These are phyloP conservation scores for Subanguina moxae DNA, from an alignment of 1,140 invertebrate species.

Conservation along the genomic window DNA sequence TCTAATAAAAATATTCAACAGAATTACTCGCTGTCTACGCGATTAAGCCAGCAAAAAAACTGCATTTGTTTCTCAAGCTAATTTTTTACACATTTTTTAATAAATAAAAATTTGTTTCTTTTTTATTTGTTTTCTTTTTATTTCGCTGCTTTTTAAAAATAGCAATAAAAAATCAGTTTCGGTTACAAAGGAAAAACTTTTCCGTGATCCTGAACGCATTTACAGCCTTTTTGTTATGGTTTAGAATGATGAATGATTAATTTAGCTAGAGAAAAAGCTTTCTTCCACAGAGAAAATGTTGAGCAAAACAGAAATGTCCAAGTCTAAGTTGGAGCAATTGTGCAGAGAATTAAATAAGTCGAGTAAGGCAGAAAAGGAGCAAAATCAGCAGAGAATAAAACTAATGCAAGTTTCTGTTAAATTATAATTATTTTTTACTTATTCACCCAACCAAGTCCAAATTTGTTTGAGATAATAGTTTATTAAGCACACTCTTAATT, in stretches of 20 bases:
- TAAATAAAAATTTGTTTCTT: too few species aligned
- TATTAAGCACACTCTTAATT: not conserved
- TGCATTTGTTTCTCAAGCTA: too few species aligned
- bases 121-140: not conserved
- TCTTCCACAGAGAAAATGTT: slow-evolving; percentile 32
- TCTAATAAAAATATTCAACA: not conserved
- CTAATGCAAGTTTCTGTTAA: not conserved
- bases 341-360: slow-evolving; percentile 39
- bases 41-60: too few species aligned
- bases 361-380: slow-evolving; percentile 36
- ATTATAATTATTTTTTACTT: too few species aligned
- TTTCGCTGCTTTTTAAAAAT: not conserved
- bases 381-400: slow-evolving; percentile 21
- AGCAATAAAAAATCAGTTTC: too few species aligned
- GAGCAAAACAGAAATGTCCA: slow-evolving; percentile 43
- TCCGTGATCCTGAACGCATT: not conserved
- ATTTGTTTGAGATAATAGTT: too few species aligned
- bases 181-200: too few species aligned
- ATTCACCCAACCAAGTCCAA: too few species aligned
- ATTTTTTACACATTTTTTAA: too few species aligned
- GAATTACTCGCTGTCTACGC: too few species aligned
- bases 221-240: slow-evolving; percentile 1
- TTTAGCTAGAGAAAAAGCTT: slow-evolving; percentile 42
- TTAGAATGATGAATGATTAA: not conserved
- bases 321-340: slow-evolving; percentile 46